Conservation (phyloP, 2,113 vertebrate genomes). For the Xiphias gladius region DNA sequence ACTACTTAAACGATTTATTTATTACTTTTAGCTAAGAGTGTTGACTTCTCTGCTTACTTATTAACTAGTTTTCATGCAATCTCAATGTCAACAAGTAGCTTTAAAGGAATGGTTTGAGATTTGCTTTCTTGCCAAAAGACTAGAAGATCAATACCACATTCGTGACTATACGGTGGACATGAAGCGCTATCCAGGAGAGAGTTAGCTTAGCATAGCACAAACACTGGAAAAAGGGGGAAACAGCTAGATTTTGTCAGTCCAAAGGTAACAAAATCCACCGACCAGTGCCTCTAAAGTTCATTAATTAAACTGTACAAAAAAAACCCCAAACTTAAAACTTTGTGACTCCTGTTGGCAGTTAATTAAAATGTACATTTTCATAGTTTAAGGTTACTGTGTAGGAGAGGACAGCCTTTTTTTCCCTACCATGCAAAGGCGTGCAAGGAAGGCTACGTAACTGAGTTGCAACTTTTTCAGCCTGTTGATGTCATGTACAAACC, state of each 20-base stretch:
- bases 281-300: not conserved
- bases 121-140: not conserved
- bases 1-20: not conserved
- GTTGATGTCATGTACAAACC: conserved; percentile 1
- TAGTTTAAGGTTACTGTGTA: not conserved
- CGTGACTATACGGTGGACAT: not conserved
- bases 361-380: not conserved
- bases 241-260: not conserved
- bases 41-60: not conserved
- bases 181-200: not conserved
- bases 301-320: not conserved
- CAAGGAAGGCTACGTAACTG: conserved; percentile 32
- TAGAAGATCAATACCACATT: not conserved
- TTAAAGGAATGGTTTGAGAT: not conserved
- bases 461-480: not conserved
- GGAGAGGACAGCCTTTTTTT: not conserved
- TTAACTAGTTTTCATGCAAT: not conserved
- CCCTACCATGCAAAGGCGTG: conserved; percentile 21
- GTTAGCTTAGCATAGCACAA: not conserved
- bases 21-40: not conserved
- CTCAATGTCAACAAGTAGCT: not conserved
- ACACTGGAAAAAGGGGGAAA: not conserved
- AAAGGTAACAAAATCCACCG: not conserved
- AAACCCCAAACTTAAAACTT: not conserved
- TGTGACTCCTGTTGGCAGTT: not conserved